Evolutionary conservation across 2,113 vertebrate species (phyloP).

Genomic region (Channa maculata): DNA sequence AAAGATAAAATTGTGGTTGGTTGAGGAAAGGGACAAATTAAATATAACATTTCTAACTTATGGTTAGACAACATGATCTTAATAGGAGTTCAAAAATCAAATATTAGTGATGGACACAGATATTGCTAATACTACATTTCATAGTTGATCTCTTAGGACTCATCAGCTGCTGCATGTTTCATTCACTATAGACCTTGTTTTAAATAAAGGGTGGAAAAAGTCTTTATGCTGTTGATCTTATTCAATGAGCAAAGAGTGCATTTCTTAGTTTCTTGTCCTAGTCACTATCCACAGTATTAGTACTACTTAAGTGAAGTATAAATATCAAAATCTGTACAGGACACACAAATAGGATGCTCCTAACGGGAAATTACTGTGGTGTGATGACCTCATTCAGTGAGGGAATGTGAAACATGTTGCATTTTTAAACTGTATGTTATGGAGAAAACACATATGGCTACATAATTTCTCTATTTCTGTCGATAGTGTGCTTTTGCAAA

Average conservation of each 20-base stretch:
- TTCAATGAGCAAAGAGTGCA: too few species aligned
- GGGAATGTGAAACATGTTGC: not conserved
- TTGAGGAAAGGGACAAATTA: conserved; percentile 58
- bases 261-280: not conserved
- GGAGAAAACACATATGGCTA: not conserved
- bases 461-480: not conserved
- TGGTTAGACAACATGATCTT: too few species aligned
- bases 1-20: conserved; percentile 47
- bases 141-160: too few species aligned
- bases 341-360: conserved; percentile 10
- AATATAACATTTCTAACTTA: conserved; percentile 3
- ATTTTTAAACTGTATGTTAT: not conserved
- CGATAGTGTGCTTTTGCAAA: not conserved
- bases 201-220: too few species aligned
- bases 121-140: too few species aligned
- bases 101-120: too few species aligned
- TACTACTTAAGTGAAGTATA: too few species aligned
- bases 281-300: not conserved
- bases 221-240: too few species aligned
- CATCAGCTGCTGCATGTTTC: too few species aligned
- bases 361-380: not conserved
- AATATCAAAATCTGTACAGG: not conserved
- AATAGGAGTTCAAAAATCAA: too few species aligned
- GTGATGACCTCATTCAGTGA: conserved; percentile 24
- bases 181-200: too few species aligned